These are phyloP conservation scores for Thalassarche chlororhynchos DNA, from an alignment of 2,113 vertebrate genomes.

Conservation along the genomic window DNA sequence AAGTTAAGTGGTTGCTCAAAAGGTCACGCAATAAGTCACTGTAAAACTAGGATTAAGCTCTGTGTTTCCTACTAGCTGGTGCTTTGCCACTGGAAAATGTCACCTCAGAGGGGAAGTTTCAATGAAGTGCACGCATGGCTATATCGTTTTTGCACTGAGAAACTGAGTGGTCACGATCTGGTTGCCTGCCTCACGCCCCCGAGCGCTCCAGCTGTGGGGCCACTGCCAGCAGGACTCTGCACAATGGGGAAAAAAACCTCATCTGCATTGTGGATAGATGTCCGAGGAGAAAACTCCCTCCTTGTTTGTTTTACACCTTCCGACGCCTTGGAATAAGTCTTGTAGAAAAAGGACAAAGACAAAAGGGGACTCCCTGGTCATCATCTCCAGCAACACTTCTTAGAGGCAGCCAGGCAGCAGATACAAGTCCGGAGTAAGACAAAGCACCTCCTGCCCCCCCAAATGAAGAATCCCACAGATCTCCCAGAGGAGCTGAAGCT, in stretches of 20 bases:
- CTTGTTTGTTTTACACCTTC: neutral
- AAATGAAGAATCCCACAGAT: neutral
- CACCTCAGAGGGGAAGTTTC: neutral
- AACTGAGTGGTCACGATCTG: rapidly evolving
- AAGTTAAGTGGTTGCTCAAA: neutral
- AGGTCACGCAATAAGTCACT: neutral
- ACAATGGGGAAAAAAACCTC: rapidly evolving
- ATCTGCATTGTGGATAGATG: rapidly evolving
- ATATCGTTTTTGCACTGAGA: rapidly evolving
- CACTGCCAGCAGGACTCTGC: neutral
- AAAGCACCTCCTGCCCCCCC: neutral
- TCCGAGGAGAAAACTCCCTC: too few relatives aligned
- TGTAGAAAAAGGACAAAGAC: neutral
- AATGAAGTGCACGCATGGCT: rapidly evolving
- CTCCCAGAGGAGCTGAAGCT: neutral
- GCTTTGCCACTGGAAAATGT: neutral
- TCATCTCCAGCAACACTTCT: neutral
- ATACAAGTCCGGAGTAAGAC: too few relatives aligned
- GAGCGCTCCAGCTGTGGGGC: rapidly evolving
- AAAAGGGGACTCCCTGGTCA: too few relatives aligned
- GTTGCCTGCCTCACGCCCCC: rapidly evolving
- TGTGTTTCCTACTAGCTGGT: neutral
- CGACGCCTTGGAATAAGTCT: rapidly evolving
- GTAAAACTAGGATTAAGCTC: neutral
- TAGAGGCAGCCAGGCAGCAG: too few relatives aligned